Percentiles rank a stretch among this genome's conserved stretches.
These are phyloP conservation scores for Enhydra lutris DNA, from an alignment of 2,113 vertebrate genomes.

Conservation along the genomic window DNA sequence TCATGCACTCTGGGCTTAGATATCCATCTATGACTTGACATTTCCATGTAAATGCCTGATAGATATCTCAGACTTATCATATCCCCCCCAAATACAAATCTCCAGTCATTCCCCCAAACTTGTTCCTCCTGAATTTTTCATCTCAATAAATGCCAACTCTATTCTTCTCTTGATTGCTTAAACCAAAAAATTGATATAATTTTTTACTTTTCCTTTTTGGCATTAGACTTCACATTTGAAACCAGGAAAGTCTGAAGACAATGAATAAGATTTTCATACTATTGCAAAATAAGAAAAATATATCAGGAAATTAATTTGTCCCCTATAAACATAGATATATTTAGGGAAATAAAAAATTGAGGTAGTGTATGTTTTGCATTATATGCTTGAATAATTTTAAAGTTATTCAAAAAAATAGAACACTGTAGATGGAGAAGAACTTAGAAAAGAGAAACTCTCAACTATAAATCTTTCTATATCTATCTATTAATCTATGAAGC, in stretches of 20 bases:
- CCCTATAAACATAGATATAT: not conserved
- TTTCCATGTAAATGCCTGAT: not conserved
- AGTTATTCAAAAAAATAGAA: not conserved
- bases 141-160: not conserved
- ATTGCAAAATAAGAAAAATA: not conserved
- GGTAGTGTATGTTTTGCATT: not conserved
- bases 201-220: not conserved
- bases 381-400: not conserved
- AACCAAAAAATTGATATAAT: not conserved
- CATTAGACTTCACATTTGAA: not conserved
- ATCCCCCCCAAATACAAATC: not conserved
- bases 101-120: not conserved
- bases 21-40: not conserved
- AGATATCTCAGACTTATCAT: not conserved
- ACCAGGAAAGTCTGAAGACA: not conserved
- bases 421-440: not conserved
- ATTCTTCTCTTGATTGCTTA: not conserved
- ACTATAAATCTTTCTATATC: not conserved
- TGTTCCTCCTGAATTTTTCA: not conserved
- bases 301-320: not conserved
- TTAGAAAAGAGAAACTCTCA: not conserved
- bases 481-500: not conserved
- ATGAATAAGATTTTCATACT: not conserved
- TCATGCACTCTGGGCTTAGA: not conserved
- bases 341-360: not conserved